These are phyloP conservation scores for Nasonia giraulti DNA, from an alignment of 1,140 invertebrate genomes.

Conservation along the genomic window DNA sequence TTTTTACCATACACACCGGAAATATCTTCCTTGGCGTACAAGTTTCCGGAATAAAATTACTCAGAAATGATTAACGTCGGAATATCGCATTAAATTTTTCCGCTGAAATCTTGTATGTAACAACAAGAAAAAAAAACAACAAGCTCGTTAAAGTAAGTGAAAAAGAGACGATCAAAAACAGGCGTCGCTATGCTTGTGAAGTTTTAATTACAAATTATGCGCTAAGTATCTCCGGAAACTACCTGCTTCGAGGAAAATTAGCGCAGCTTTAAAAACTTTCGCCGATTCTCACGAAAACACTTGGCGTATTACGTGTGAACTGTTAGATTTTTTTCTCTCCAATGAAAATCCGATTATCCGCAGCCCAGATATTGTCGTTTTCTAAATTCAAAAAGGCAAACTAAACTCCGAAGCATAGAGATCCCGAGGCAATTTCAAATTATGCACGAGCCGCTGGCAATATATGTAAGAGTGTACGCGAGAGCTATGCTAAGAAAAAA, in stretches of 20 bases:
- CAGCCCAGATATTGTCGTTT: too few relatives aligned
- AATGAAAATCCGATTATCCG: too few relatives aligned
- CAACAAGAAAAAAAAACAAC: neutral
- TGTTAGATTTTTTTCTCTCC: too few relatives aligned
- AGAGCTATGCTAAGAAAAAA: neutral
- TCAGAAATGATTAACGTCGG: neutral
- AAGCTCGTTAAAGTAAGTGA: neutral
- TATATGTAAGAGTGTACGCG: conserved; percentile 5
- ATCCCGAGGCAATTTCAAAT: neutral
- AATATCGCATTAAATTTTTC: neutral
- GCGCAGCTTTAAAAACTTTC: neutral
- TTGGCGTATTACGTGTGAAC: too few relatives aligned
- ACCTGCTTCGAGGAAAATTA: neutral
- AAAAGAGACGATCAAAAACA: neutral
- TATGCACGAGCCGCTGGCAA: neutral
- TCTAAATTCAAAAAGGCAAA: neutral
- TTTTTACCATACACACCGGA: neutral
- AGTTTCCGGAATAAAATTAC: neutral
- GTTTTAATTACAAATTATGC: neutral
- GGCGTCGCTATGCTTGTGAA: neutral
- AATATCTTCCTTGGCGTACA: neutral
- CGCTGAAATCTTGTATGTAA: neutral
- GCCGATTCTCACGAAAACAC: neutral
- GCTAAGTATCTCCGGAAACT: neutral
- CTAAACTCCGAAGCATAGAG: neutral